Conservation (phyloP, 64 coral and sea anemone genomes). For the Orbicella faveolata region DNA sequence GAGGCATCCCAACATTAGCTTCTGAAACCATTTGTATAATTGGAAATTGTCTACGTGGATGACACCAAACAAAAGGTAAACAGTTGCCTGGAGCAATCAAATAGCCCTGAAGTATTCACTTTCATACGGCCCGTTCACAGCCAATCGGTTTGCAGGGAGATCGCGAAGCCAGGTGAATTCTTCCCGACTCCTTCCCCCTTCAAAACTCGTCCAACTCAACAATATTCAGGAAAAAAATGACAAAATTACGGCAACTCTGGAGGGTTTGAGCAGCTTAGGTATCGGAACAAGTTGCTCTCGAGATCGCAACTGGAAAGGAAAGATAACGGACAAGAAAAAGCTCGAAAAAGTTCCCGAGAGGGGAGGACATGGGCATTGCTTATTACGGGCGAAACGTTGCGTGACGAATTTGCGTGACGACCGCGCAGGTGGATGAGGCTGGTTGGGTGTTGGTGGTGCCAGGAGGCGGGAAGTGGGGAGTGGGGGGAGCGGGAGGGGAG, state of each 20-base stretch:
- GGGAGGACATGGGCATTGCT: too few species aligned
- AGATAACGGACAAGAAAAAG: background rate
- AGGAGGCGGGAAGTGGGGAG: too few species aligned
- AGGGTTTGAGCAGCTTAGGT: too few species aligned
- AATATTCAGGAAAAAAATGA: background rate
- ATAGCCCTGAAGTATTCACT: background rate
- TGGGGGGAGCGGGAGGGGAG: too few species aligned
- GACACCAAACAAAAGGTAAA: background rate
- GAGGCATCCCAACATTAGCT: too few species aligned
- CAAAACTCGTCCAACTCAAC: too few species aligned
- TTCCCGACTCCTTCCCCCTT: background rate
- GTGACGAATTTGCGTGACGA: too few species aligned
- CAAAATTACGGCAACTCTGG: background rate
- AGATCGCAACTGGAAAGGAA: background rate
- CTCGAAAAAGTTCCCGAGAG: background rate
- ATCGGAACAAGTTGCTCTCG: too few species aligned
- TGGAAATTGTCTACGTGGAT: conserved; percentile 22
- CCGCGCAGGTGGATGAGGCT: too few species aligned
- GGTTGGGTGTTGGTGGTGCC: too few species aligned
- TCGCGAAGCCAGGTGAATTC: background rate
- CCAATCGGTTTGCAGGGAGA: background rate
- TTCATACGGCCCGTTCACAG: background rate
- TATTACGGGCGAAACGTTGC: too few species aligned
- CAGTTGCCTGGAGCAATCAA: conserved; percentile 1
- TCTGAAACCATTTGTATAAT: too few species aligned